A percentile compares a stretch with the other conserved stretches of the same genome.
phyloP scores from a whole-genome alignment of 2,888 invertebrate genomes.

The Nemotelus pantherinus region DNA sequence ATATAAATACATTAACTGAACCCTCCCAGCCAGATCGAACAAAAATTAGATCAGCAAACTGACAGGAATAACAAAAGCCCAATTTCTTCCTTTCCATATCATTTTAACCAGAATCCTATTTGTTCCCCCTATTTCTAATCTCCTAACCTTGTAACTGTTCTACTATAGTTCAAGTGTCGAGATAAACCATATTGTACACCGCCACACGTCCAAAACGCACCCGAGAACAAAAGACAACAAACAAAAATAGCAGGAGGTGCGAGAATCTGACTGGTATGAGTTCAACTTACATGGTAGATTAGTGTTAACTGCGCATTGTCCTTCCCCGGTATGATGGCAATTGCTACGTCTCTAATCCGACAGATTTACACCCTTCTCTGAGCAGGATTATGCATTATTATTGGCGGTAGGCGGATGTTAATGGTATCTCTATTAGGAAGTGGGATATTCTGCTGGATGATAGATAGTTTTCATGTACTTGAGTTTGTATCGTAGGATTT shows the following conservation, averaged over 20 bases:
- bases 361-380: slow-evolving; percentile 38
- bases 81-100: background rate
- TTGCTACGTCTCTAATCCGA: slow-evolving; percentile 37
- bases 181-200: slow-evolving; percentile 37
- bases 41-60: too few relatives aligned
- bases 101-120: background rate
- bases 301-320: slow-evolving; percentile 44
- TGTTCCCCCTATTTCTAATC: background rate
- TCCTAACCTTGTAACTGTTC: slow-evolving; percentile 1
- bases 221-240: background rate
- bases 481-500: too few relatives aligned
- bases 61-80: too few relatives aligned
- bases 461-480: background rate
- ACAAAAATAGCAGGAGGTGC: background rate
- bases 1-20: background rate
- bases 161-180: slow-evolving; percentile 22
- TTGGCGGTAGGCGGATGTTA: slow-evolving; percentile 22
- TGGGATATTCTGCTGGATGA: background rate
- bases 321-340: slow-evolving; percentile 21
- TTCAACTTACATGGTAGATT: slow-evolving; percentile 43
- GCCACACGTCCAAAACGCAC: slow-evolving; percentile 3
- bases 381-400: slow-evolving; percentile 41
- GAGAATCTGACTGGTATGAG: background rate
- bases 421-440: slow-evolving; percentile 30
- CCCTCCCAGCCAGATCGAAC: background rate